phyloP scores from a whole-genome alignment of 2,797 vertebrate genomes.

The Coreius guichenoti region DNA sequence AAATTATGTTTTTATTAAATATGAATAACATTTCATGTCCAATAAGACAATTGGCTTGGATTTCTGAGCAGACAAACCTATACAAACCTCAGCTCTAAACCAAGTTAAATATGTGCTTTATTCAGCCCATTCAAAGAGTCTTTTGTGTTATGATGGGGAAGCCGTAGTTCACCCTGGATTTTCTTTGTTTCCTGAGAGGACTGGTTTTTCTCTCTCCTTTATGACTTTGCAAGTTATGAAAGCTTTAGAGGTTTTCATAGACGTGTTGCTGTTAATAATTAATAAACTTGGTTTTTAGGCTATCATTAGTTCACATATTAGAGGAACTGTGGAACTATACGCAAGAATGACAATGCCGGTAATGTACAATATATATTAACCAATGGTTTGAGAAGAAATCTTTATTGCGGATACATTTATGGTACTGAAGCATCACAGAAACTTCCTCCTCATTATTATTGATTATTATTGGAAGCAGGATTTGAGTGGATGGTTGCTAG shows the following conservation, averaged over 20 bases:
- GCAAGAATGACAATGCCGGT: not conserved
- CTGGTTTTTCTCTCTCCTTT: not conserved
- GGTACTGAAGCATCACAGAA: not conserved
- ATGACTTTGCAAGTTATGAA: not conserved
- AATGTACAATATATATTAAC: not conserved
- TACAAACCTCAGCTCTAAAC: not conserved
- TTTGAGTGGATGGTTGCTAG: not conserved
- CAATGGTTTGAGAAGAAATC: not conserved
- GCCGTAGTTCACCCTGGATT: not conserved
- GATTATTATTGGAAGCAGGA: constrained; percentile 9
- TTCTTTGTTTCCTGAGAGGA: not conserved
- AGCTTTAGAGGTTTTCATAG: not conserved
- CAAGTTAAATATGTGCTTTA: not conserved
- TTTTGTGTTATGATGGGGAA: not conserved
- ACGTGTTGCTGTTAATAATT: not conserved
- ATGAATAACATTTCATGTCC: not conserved
- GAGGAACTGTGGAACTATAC: not conserved
- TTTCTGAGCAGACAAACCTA: not conserved
- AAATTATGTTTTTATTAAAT: not conserved
- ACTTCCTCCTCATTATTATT: constrained; percentile 2
- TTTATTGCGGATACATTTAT: constrained; percentile 12
- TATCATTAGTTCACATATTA: not conserved
- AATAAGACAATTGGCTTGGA: not conserved
- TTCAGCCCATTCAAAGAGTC: not conserved
- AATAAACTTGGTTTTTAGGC: not conserved